Percentiles rank a stretch among this genome's conserved stretches.
Evolutionary conservation across 2,888 invertebrate species (phyloP).

Genomic region (Petrolisthes cinctipes): DNA sequence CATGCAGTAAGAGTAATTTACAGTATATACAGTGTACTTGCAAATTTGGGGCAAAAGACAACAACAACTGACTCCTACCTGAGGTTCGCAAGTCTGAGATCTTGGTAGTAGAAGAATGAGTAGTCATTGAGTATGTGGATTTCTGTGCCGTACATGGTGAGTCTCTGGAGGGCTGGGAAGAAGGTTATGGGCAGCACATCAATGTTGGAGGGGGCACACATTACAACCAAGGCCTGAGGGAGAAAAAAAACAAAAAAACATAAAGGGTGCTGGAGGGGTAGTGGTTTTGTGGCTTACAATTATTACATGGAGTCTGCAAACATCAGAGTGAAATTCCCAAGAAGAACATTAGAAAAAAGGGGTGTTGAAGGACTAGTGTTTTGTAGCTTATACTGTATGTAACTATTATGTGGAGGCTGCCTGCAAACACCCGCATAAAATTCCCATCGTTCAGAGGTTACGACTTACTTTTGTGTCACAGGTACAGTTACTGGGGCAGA

Average conservation of each 20-base stretch:
- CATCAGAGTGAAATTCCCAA: not conserved
- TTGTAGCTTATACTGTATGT: not conserved
- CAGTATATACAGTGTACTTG: too few relatives aligned
- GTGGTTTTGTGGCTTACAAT: not conserved
- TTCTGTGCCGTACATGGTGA: slow-evolving; percentile 60
- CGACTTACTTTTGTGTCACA: slow-evolving; percentile 39
- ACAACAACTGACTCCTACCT: slow-evolving; percentile 35
- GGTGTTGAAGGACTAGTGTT: too few relatives aligned
- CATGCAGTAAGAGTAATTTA: too few relatives aligned
- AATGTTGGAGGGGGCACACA: slow-evolving; percentile 47
- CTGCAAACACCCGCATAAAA: too few relatives aligned
- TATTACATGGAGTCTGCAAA: not conserved
- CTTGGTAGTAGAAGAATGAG: slow-evolving; percentile 54
- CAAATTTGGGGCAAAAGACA: too few relatives aligned
- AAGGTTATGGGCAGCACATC: slow-evolving; percentile 59
- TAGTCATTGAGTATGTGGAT: slow-evolving; percentile 59
- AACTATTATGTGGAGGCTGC: too few relatives aligned
- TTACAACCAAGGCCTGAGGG: slow-evolving; percentile 48
- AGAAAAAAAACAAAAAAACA: not conserved
- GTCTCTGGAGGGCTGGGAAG: slow-evolving; percentile 51
- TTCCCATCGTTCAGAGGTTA: too few relatives aligned
- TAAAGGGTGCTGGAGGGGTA: not conserved
- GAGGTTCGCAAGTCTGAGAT: slow-evolving; percentile 59
- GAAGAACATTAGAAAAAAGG: not conserved
- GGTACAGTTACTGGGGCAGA: slow-evolving; percentile 49